Conservation (phyloP, 2,113 vertebrate genomes). For the Coracopsis vasa region DNA sequence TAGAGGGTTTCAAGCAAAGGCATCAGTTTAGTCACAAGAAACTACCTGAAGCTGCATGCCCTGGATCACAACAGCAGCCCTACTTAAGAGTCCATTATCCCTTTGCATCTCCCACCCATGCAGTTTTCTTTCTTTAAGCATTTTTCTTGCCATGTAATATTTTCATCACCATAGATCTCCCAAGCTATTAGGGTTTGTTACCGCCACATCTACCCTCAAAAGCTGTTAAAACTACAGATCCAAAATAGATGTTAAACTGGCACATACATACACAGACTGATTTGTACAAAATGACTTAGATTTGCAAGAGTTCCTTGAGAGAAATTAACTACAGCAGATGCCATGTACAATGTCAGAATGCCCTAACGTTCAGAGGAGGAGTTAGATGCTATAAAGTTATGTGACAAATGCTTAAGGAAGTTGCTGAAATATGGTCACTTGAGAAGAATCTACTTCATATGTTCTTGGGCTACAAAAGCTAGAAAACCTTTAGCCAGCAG, state of each 20-base stretch:
- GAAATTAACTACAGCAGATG: not conserved
- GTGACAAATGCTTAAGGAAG: constrained; percentile 31
- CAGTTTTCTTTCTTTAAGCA: not conserved
- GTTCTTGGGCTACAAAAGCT: constrained; percentile 61
- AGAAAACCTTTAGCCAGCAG: constrained; percentile 65
- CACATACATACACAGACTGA: not conserved
- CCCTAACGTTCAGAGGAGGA: not conserved
- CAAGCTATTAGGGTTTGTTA: not conserved
- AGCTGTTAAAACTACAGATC: not conserved
- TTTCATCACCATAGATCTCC: not conserved
- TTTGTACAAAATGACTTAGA: not conserved
- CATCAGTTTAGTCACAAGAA: not conserved
- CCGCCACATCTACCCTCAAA: not conserved
- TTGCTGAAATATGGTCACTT: constrained; percentile 38
- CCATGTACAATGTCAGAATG: not conserved
- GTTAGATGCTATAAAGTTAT: not conserved
- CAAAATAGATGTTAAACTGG: not conserved
- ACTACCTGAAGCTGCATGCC: not conserved
- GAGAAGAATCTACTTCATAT: constrained; percentile 39
- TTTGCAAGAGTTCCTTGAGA: not conserved
- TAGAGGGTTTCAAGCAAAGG: not conserved
- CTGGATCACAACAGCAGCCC: not conserved
- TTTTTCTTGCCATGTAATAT: not conserved
- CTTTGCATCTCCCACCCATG: not conserved
- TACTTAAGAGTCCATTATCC: not conserved